Evolutionary conservation across 2,888 invertebrate genomes (phyloP).

Genomic region (Microplitis manilae): DNA sequence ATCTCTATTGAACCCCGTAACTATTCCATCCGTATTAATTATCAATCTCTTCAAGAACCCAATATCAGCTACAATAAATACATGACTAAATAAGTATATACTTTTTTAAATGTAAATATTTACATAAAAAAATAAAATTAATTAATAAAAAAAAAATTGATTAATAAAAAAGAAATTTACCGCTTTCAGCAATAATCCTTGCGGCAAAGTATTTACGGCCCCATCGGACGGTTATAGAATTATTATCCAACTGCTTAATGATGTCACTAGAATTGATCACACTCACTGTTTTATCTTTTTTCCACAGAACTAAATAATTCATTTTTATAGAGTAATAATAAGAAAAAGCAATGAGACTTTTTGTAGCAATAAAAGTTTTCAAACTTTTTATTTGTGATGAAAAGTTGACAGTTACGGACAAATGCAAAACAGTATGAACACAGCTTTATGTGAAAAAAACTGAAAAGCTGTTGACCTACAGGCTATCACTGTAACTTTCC

Average conservation of each 20-base stretch:
- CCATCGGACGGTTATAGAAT: background rate
- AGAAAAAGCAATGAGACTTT: no score
- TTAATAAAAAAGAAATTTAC: background rate
- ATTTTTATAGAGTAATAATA: background rate
- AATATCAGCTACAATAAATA: background rate
- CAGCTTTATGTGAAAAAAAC: no score
- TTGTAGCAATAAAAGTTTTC: no score
- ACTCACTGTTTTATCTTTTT: background rate
- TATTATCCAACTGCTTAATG: background rate
- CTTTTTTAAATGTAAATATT: background rate
- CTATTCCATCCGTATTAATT: no score
- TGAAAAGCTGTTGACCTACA: no score
- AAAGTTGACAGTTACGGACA: no score
- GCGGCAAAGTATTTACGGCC: background rate
- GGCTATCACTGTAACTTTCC: no score
- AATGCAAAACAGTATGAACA: no score
- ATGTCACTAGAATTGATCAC: background rate
- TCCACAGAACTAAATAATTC: background rate
- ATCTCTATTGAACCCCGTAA: no score
- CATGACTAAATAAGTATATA: no score
- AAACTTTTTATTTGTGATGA: no score
- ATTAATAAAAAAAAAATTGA: background rate
- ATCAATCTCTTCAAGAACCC: no score
- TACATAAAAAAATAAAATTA: background rate
- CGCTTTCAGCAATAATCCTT: background rate